Conservation (phyloP, 2,888 invertebrate genomes). For the Andrena flavipes region DNA sequence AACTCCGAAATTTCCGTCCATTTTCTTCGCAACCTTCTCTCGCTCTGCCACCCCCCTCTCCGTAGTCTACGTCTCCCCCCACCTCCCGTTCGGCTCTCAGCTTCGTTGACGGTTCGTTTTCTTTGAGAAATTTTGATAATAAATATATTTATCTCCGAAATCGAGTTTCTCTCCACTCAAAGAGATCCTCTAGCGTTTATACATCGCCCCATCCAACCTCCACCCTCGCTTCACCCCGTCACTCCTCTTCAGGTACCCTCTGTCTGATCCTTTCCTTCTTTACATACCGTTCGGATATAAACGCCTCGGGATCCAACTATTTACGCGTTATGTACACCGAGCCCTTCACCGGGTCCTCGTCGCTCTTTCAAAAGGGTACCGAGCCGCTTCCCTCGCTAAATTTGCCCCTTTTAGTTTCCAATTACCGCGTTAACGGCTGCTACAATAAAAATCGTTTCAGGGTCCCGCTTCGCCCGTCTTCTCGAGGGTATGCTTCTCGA, state of each 20-base stretch:
- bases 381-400: conserved; percentile 38
- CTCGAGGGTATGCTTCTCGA: not conserved
- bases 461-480: not conserved
- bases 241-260: conserved; percentile 20
- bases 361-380: conserved; percentile 41
- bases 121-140: not conserved
- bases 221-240: conserved; percentile 14
- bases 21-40: conserved; percentile 6
- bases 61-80: conserved; percentile 16
- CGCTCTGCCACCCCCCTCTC: conserved; percentile 25
- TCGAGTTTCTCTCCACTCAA: conserved; percentile 44
- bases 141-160: conserved; percentile 34
- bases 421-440: conserved; percentile 23
- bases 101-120: not conserved
- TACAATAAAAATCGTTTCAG: conserved; percentile 22
- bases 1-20: conserved; percentile 25
- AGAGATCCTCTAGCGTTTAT: conserved; percentile 31
- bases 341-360: conserved; percentile 41
- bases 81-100: conserved; percentile 2
- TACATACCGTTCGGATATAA: conserved; percentile 50
- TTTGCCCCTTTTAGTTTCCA: conserved; percentile 32
- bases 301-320: conserved; percentile 60
- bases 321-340: conserved; percentile 63
- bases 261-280: conserved; percentile 51
- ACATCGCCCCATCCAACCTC: conserved; percentile 6